phyloP scores from a whole-genome alignment of 2,113 vertebrate genomes.

The Oryzias celebensis region DNA sequence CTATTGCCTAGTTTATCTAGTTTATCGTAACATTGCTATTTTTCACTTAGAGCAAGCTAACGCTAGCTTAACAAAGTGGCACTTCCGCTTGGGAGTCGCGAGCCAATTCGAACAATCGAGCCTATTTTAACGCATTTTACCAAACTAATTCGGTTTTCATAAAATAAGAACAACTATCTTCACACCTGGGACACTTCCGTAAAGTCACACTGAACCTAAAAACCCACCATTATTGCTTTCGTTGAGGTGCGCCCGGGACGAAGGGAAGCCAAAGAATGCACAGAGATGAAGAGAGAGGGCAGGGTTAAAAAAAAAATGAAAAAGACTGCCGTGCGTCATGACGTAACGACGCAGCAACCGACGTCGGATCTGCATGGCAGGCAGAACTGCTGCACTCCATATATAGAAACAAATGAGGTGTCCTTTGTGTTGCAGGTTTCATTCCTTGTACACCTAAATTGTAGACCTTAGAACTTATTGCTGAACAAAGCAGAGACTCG shows the following conservation, averaged over 20 bases:
- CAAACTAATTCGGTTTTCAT: rapidly evolving
- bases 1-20: no score
- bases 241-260: conserved; percentile 56
- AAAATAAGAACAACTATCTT: background rate
- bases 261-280: conserved; percentile 56
- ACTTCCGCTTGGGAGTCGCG: conserved; percentile 63
- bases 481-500: no score
- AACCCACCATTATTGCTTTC: conserved; percentile 65
- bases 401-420: conserved; percentile 49
- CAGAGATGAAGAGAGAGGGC: background rate
- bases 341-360: conserved; percentile 35
- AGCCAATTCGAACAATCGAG: conserved; percentile 6
- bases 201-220: background rate
- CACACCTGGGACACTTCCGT: background rate
- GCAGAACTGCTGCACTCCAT: conserved; percentile 29
- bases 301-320: conserved; percentile 11
- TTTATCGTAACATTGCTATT: no score
- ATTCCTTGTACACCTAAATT: background rate
- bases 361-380: background rate
- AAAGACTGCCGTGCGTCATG: conserved; percentile 37
- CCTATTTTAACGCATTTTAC: background rate
- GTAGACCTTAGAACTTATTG: no score
- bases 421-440: background rate
- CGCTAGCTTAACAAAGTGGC: conserved; percentile 54
- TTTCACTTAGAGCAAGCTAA: conserved; percentile 29